Evolutionary conservation across 2,888 invertebrate genomes (phyloP).

Genomic region (Ophioninae sp.): DNA sequence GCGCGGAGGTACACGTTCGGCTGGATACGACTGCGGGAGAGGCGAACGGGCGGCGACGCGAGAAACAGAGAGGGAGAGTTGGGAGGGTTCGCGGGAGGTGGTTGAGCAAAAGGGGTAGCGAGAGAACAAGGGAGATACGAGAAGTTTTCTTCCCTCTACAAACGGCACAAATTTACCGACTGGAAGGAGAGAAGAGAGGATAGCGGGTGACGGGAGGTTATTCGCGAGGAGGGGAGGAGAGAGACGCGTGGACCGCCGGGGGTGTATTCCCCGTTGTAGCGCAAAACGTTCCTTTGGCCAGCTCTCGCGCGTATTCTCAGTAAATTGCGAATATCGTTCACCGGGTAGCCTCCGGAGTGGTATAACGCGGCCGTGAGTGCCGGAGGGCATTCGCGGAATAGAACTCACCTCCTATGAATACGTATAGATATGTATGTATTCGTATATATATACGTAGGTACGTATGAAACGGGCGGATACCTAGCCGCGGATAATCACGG

Average conservation of each 20-base stretch:
- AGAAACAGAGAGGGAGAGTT: conserved; percentile 7
- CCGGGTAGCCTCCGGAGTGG: conserved; percentile 52
- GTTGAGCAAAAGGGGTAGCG: neutral
- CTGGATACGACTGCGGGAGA: neutral
- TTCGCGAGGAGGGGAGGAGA: neutral
- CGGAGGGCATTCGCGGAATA: conserved; percentile 60
- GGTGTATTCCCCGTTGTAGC: conserved; percentile 33
- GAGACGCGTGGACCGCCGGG: neutral
- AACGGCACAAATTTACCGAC: conserved; percentile 38
- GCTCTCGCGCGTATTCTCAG: conserved; percentile 53
- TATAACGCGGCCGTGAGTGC: conserved; percentile 66
- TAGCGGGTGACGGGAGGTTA: conserved; percentile 9
- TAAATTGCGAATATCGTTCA: conserved; percentile 64
- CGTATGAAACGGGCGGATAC: conserved; percentile 7
- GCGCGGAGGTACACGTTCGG: conserved; percentile 14
- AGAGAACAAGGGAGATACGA: conserved; percentile 11
- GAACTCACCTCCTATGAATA: conserved; percentile 52
- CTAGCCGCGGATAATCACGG: conserved; percentile 59
- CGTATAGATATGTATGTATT: neutral
- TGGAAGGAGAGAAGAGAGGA: conserved; percentile 17
- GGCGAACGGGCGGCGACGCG: neutral
- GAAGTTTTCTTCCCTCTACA: conserved; percentile 33
- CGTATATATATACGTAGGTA: neutral
- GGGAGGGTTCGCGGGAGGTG: conserved; percentile 3
- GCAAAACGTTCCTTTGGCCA: conserved; percentile 60